Conservation (phyloP, 2,888 invertebrate species). For the Aphrophora alni region DNA sequence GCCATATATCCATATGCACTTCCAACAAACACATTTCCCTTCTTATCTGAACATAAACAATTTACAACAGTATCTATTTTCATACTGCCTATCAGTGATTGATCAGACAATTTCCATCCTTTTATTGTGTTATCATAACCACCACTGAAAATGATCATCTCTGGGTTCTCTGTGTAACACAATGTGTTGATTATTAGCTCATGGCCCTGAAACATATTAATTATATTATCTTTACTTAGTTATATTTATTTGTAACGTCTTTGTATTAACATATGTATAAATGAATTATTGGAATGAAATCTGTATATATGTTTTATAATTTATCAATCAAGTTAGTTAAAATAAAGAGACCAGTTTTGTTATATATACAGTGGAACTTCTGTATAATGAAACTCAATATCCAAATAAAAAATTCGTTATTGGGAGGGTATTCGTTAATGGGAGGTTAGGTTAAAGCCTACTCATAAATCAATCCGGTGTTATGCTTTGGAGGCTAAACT, state of each 20-base stretch:
- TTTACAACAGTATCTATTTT: conserved; percentile 57
- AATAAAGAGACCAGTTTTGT: too few species aligned
- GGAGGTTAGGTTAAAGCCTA: too few species aligned
- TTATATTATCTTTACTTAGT: conserved; percentile 13
- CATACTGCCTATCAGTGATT: conserved; percentile 51
- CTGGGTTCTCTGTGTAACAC: conserved; percentile 54
- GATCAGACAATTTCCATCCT: conserved; percentile 57
- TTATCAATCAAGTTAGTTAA: neutral
- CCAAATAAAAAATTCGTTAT: too few species aligned
- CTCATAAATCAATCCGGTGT: too few species aligned
- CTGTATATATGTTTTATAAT: neutral
- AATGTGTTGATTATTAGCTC: conserved; percentile 60
- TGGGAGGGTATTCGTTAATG: too few species aligned
- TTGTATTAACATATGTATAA: too few species aligned
- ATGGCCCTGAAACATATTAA: conserved; percentile 56
- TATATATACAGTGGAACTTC: too few species aligned
- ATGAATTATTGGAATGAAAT: neutral
- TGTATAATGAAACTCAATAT: too few species aligned
- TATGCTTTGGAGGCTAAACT: too few species aligned
- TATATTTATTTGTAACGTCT: too few species aligned
- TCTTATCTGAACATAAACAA: conserved; percentile 58
- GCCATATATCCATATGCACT: conserved; percentile 65
- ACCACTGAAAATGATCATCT: conserved; percentile 56
- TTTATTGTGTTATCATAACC: conserved; percentile 61
- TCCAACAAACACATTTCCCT: conserved; percentile 62